Evolutionary conservation across 2,888 invertebrate species (phyloP), one percentile per base, ranked within the genome.

Genomic region (Volucella inanis): DNA sequence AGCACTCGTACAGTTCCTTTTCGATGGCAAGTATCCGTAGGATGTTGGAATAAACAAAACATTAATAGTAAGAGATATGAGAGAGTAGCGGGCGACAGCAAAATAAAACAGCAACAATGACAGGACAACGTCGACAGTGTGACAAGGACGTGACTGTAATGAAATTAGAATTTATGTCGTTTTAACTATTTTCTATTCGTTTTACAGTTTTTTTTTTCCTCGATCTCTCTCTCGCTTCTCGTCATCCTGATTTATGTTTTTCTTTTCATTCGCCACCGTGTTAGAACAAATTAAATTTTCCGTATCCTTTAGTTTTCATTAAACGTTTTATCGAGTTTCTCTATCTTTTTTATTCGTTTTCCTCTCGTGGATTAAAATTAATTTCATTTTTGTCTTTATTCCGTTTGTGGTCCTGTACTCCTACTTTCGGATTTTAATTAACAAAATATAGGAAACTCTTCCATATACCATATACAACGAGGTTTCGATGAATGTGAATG

Each of bases 131-230:
- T 71, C 84, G 85, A 50, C 85, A 57, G 61, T 57, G 71, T 85
- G 81, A 85, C 80, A 80, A 55, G 80, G 84, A 85, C 72, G 72
- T 81, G 76, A 81, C 76, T 77, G 72, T 85, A 81, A 81, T 85
- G 55, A 55, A 81, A 81, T 81, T 81, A 81, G 81, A 81, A 85
- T 85, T 85, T 81, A 85, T 81, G 76, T 81, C 57, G 41, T 77
- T 81, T 85, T 72, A 77, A 59, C 81, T 72, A 85, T 65, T 80
- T 76, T 75, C 68, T 80, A 54, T 74, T 64, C 70, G 43, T 50
- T 67, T 57, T 49, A 14, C 22, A 43, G 49, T 39, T 3, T 43
- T 50, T 65, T 55, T 11, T 4, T 43, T 8, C 12, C 15, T 38
- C 12, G 10, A 9, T 59, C 10, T 49, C n/a, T 11, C 2, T 11